Evolutionary conservation across 2,797 vertebrate genomes (phyloP).

Genomic region (Sebastes trivittatus): DNA sequence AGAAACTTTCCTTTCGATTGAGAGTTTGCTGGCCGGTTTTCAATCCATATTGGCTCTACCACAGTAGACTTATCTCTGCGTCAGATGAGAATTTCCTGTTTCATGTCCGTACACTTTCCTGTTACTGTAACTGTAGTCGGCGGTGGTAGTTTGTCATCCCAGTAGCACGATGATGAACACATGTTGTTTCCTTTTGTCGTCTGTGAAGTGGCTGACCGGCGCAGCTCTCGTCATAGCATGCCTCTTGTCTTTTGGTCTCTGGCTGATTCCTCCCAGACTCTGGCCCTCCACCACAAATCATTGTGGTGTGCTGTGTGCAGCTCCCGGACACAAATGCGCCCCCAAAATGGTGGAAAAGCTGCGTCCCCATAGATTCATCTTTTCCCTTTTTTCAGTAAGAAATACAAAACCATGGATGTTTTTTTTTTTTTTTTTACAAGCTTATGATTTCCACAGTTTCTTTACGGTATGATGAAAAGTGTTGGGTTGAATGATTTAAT

Average conservation of each 20-base stretch:
- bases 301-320: constrained; percentile 36
- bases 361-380: constrained; percentile 1
- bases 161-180: constrained; percentile 42
- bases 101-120: constrained; percentile 21
- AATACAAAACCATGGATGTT: constrained; percentile 18
- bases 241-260: constrained; percentile 51
- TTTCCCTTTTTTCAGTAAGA: constrained; percentile 19
- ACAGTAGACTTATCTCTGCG: constrained; percentile 7
- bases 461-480: constrained; percentile 3
- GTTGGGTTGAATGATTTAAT: constrained; percentile 51
- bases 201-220: constrained; percentile 49
- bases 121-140: constrained; percentile 19
- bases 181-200: constrained; percentile 47
- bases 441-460: constrained; percentile 32
- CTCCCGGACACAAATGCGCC: constrained; percentile 28
- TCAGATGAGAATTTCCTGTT: constrained; percentile 37
- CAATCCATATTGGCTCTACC: background rate
- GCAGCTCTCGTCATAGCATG: constrained; percentile 29
- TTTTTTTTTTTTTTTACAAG: background rate
- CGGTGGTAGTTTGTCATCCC: constrained; percentile 37
- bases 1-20: background rate
- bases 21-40: background rate
- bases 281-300: constrained; percentile 50
- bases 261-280: constrained; percentile 51
- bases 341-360: constrained; percentile 24